Conservation (phyloP, 1,140 invertebrate genomes). For the Melanaphis sacchari region DNA sequence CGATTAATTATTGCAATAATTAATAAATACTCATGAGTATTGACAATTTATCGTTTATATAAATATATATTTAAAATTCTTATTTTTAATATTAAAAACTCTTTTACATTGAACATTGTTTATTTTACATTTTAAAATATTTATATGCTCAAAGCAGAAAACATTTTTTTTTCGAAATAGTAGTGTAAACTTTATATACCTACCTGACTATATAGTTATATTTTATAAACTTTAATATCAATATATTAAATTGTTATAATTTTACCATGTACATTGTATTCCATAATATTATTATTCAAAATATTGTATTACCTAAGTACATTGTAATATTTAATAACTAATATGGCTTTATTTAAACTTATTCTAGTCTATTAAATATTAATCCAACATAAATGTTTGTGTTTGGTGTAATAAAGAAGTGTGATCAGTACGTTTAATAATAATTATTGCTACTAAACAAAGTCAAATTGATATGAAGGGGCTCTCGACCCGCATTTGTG, state of each 20-base stretch:
- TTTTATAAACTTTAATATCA: not conserved
- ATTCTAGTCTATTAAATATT: not conserved
- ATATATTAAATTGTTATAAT: no score
- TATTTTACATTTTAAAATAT: not conserved
- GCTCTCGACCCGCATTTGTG: slow-evolving; percentile 53
- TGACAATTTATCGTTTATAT: not conserved
- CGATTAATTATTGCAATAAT: no score
- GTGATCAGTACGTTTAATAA: slow-evolving; percentile 33
- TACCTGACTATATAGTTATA: not conserved
- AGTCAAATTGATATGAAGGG: slow-evolving; percentile 53
- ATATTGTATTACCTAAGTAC: not conserved
- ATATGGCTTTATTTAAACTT: not conserved
- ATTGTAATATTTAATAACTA: not conserved
- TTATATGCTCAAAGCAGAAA: not conserved
- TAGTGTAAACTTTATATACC: not conserved
- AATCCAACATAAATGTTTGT: slow-evolving; percentile 21
- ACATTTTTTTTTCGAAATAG: not conserved
- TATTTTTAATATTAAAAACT: no score
- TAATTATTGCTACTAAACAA: slow-evolving; percentile 52
- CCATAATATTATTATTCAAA: no score
- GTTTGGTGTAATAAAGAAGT: slow-evolving; percentile 49
- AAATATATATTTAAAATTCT: not conserved
- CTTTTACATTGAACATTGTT: no score
- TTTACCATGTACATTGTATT: no score
- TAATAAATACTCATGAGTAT: no score